A percentile compares a stretch with the other conserved stretches of the same genome.
phyloP scores from a whole-genome alignment of 2,797 vertebrate genomes.

The Eidolon dupreanum region DNA sequence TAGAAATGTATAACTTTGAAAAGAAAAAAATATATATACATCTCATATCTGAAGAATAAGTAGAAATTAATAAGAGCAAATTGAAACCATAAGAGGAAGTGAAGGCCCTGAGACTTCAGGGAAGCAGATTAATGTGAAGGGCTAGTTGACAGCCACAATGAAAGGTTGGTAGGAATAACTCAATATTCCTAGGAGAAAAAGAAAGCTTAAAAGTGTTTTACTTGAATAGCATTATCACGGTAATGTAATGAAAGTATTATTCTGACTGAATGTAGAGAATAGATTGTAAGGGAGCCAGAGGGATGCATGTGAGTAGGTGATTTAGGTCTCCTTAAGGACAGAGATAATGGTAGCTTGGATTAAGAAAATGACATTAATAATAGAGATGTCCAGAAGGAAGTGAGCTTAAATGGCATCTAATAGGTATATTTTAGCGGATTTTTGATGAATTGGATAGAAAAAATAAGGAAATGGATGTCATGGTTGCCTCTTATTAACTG shows the following conservation, averaged over 20 bases:
- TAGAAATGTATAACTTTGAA: background rate
- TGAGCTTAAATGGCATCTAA: background rate
- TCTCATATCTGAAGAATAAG: background rate
- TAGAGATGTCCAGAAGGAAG: background rate
- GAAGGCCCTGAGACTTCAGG: background rate
- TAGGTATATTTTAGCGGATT: background rate
- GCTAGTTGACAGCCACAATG: background rate
- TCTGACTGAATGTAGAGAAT: background rate
- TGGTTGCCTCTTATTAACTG: background rate
- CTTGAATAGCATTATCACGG: background rate
- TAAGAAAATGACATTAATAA: background rate
- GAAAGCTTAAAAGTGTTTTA: background rate
- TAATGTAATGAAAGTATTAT: background rate
- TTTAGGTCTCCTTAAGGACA: background rate
- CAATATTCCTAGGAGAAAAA: background rate
- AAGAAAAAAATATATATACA: background rate
- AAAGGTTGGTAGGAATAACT: background rate
- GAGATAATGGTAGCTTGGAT: background rate
- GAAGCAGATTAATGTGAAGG: background rate
- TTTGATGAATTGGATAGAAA: background rate
- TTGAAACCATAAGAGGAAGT: background rate
- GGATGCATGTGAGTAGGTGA: background rate
- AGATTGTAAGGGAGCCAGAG: fast-evolving
- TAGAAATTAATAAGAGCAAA: background rate
- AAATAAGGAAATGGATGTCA: background rate